These are phyloP conservation scores for Gastracanthus pulcherrimus DNA, from an alignment of 2,888 invertebrate species.

Conservation along the genomic window DNA sequence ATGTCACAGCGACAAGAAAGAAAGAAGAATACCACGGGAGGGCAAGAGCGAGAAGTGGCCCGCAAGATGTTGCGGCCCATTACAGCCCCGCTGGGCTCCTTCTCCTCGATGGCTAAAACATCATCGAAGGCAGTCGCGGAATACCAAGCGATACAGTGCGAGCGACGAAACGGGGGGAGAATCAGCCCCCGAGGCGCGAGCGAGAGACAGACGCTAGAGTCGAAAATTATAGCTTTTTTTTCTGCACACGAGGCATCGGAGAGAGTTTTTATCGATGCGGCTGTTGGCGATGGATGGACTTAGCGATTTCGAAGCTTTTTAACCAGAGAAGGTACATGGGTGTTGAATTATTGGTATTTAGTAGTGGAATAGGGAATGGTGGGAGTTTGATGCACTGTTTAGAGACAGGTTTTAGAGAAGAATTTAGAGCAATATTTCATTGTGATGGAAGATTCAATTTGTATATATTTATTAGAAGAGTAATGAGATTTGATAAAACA, in stretches of 20 bases:
- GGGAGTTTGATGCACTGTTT: too few species aligned
- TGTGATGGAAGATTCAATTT: too few species aligned
- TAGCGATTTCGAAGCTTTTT: constrained; percentile 5
- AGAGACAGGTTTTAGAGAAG: too few species aligned
- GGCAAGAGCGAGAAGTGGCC: constrained; percentile 69
- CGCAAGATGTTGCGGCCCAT: constrained; percentile 74
- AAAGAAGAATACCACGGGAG: constrained; percentile 51
- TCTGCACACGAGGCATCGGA: not conserved
- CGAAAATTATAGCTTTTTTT: constrained; percentile 34
- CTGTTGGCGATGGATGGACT: not conserved
- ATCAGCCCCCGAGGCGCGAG: not conserved
- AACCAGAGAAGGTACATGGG: not conserved
- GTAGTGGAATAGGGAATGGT: too few species aligned
- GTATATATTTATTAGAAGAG: too few species aligned
- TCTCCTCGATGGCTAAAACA: constrained; percentile 68
- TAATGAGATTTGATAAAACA: too few species aligned
- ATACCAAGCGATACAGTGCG: constrained; percentile 70
- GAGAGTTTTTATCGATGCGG: constrained; percentile 28
- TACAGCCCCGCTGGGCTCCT: constrained; percentile 69
- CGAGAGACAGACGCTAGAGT: not conserved
- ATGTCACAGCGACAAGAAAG: constrained; percentile 15
- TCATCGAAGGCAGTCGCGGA: constrained; percentile 70
- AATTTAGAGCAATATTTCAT: too few species aligned
- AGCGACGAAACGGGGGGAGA: not conserved
- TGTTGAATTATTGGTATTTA: too few species aligned